phyloP scores from a whole-genome alignment of 2,113 vertebrate genomes.

The Ictalurus punctatus region DNA sequence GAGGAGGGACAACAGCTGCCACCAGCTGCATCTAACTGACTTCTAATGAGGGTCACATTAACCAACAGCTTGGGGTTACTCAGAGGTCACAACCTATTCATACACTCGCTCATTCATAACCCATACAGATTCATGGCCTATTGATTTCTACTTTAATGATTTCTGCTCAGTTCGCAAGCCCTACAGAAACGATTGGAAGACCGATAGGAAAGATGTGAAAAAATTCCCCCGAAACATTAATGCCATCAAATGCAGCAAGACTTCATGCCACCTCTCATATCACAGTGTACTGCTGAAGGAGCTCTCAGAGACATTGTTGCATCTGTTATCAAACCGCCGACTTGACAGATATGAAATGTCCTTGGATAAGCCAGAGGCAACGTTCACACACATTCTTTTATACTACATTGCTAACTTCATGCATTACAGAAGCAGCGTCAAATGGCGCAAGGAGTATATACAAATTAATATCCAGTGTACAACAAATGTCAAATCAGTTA shows the following conservation, averaged over 20 bases:
- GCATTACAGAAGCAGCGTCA: constrained; percentile 29
- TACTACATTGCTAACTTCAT: constrained; percentile 37
- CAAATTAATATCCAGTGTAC: constrained; percentile 14
- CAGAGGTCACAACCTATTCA: constrained; percentile 36
- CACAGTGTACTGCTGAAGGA: constrained; percentile 33
- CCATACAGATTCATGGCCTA: background rate
- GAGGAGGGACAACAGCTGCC: constrained; percentile 34
- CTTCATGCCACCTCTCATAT: constrained; percentile 34
- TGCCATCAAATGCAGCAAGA: constrained; percentile 24
- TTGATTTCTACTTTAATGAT: background rate
- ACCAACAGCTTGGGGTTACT: constrained; percentile 30
- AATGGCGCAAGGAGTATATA: constrained; percentile 5
- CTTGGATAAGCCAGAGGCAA: constrained; percentile 55
- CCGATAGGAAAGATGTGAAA: background rate
- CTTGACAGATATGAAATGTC: constrained; percentile 57
- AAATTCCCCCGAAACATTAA: background rate
- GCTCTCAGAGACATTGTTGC: constrained; percentile 52
- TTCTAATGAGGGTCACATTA: constrained; percentile 45
- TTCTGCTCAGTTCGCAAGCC: background rate
- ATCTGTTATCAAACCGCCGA: constrained; percentile 53
- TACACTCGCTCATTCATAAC: background rate
- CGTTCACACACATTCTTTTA: constrained; percentile 54
- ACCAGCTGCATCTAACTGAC: constrained; percentile 12
- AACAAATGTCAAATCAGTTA: background rate
- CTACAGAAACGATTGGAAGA: background rate